These are phyloP conservation scores for Scaptomyza graminum DNA, from an alignment of 1,140 invertebrate species.

Conservation along the genomic window DNA sequence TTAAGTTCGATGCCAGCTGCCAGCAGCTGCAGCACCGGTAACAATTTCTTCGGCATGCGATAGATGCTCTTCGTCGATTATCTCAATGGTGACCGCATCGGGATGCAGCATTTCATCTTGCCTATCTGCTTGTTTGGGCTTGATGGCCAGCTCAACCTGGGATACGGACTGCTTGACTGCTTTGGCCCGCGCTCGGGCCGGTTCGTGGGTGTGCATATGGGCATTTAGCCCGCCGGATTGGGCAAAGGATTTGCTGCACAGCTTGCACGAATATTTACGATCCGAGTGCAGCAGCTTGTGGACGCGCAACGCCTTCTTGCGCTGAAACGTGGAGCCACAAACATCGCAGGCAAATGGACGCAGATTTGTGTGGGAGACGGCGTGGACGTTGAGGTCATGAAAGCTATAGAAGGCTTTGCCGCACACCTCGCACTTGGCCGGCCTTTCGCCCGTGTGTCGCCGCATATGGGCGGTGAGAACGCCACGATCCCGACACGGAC, in stretches of 20 bases:
- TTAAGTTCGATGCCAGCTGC: constrained; percentile 40
- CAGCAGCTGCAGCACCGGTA: constrained; percentile 15
- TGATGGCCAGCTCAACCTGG: neutral
- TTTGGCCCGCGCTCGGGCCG: constrained; percentile 31
- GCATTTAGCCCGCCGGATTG: constrained; percentile 86
- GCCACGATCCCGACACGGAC: constrained; percentile 69
- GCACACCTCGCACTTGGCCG: constrained; percentile 87
- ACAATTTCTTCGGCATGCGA: constrained; percentile 34
- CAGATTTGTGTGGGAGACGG: constrained; percentile 84
- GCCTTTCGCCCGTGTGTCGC: constrained; percentile 90
- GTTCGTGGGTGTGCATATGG: constrained; percentile 85
- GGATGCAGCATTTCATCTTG: constrained; percentile 24
- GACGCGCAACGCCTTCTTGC: constrained; percentile 75
- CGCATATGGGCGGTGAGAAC: constrained; percentile 88
- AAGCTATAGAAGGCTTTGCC: constrained; percentile 74
- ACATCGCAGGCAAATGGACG: constrained; percentile 85
- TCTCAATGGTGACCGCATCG: constrained; percentile 40
- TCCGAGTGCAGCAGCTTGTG: constrained; percentile 84
- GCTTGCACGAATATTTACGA: constrained; percentile 85
- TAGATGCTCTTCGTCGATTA: constrained; percentile 36
- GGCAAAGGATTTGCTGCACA: constrained; percentile 85
- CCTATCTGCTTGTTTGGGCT: neutral
- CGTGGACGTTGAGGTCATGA: constrained; percentile 81
- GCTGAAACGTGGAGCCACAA: constrained; percentile 83
- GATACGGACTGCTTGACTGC: constrained; percentile 3